These are phyloP conservation scores for Oscheius onirici DNA, from an alignment of 2,888 invertebrate genomes.

Conservation along the genomic window DNA sequence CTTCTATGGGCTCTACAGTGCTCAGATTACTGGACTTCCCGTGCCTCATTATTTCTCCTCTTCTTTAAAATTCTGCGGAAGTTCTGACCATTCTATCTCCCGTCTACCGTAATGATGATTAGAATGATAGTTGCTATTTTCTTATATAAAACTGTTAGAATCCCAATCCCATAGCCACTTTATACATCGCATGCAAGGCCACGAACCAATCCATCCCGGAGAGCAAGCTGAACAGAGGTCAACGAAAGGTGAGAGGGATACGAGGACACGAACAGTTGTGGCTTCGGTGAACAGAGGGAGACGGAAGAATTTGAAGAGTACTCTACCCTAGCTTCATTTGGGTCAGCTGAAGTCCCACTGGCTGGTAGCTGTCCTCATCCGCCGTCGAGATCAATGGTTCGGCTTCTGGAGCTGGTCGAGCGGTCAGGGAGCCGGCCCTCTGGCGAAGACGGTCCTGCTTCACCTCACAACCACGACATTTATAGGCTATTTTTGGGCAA, in stretches of 20 bases:
- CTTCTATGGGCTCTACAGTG: too few species aligned
- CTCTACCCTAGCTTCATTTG: constrained; percentile 46
- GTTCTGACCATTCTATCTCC: too few species aligned
- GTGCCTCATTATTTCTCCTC: too few species aligned
- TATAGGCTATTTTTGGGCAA: too few species aligned
- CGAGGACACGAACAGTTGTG: constrained; percentile 39
- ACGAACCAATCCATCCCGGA: not conserved
- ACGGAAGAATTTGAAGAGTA: not conserved
- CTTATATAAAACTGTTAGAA: too few species aligned
- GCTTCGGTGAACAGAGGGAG: not conserved
- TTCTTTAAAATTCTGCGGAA: too few species aligned
- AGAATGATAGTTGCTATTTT: too few species aligned
- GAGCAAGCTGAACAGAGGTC: not conserved
- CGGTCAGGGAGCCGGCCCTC: constrained; percentile 17
- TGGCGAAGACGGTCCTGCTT: constrained; percentile 57
- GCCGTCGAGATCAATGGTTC: constrained; percentile 46
- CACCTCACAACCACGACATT: constrained; percentile 40
- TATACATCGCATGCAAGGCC: too few species aligned
- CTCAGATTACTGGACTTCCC: too few species aligned
- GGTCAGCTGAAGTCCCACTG: too few species aligned
- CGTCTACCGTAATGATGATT: too few species aligned
- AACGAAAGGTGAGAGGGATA: constrained; percentile 33
- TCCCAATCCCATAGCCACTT: too few species aligned
- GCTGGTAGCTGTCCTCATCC: constrained; percentile 25
- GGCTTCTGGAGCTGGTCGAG: constrained; percentile 25